Evolutionary conservation across 2,888 invertebrate species (phyloP).

Genomic region (Sepioteuthis lessoniana): DNA sequence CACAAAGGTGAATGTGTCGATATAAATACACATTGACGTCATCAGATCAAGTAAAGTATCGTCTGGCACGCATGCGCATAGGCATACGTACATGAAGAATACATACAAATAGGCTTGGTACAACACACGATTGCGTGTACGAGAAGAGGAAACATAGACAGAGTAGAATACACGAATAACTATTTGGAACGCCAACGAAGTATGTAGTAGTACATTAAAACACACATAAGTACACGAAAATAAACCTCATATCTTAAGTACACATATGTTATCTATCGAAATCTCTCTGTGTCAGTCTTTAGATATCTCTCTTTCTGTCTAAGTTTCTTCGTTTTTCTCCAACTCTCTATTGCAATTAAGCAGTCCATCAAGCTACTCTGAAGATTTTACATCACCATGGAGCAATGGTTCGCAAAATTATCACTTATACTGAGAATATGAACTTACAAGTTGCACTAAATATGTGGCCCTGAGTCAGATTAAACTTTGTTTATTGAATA

Average conservation of each 20-base stretch:
- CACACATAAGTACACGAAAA: background rate
- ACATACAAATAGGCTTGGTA: background rate
- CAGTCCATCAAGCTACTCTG: too few relatives aligned
- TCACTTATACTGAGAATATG: background rate
- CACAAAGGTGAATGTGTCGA: background rate
- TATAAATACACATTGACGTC: background rate
- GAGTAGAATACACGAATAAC: background rate
- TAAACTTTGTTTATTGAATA: background rate
- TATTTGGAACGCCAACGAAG: background rate
- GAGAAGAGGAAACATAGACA: background rate
- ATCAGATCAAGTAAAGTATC: background rate
- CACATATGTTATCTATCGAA: background rate
- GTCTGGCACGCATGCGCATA: constrained; percentile 18
- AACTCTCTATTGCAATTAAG: too few relatives aligned
- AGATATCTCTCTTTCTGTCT: background rate
- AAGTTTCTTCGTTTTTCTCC: background rate
- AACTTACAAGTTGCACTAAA: background rate
- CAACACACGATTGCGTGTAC: background rate
- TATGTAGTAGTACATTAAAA: background rate
- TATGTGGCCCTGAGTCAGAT: too few relatives aligned
- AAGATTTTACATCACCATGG: too few relatives aligned
- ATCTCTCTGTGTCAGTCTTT: background rate
- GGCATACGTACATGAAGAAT: background rate
- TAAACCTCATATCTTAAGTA: background rate
- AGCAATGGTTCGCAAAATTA: too few relatives aligned